These are phyloP conservation scores for Scolanthus callimorphus DNA, from an alignment of 92 coral and sea anemone genomes.

Conservation along the genomic window DNA sequence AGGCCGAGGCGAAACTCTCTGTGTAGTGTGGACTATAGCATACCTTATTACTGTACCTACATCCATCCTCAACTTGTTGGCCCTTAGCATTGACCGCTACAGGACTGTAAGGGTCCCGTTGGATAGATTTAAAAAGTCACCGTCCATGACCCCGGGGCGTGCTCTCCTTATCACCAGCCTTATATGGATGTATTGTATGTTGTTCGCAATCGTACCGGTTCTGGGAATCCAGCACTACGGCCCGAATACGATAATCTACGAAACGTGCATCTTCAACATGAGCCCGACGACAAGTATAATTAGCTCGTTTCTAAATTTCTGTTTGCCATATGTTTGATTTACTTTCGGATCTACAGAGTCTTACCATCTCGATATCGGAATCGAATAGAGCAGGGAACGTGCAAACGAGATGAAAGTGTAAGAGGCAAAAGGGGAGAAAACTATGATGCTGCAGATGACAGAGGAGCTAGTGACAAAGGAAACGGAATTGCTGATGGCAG, in stretches of 20 bases:
- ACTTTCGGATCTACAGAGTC: slow-evolving; percentile 54
- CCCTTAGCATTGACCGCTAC: slow-evolving; percentile 63
- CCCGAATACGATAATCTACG: slow-evolving; percentile 7
- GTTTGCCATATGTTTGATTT: slow-evolving; percentile 52
- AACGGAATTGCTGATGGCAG: too few species aligned
- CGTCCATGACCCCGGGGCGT: slow-evolving; percentile 58
- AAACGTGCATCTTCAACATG: slow-evolving; percentile 46
- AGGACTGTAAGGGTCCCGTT: slow-evolving; percentile 53
- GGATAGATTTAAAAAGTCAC: slow-evolving; percentile 45
- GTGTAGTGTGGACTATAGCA: slow-evolving; percentile 60
- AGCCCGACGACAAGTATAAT: slow-evolving; percentile 28
- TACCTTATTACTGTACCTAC: slow-evolving; percentile 82
- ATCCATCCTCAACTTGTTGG: slow-evolving; percentile 55
- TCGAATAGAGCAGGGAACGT: slow-evolving; percentile 1
- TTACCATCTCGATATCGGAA: slow-evolving; percentile 14
- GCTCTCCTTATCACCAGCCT: slow-evolving; percentile 25
- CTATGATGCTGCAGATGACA: too few species aligned
- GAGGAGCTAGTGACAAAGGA: too few species aligned
- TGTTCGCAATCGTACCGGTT: slow-evolving; percentile 60
- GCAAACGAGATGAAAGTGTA: too few species aligned
- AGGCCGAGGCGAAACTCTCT: slow-evolving; percentile 34
- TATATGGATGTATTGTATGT: slow-evolving; percentile 70
- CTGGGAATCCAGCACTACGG: slow-evolving; percentile 55
- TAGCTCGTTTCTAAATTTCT: slow-evolving; percentile 60
- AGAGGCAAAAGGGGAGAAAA: too few species aligned